A percentile compares a stretch with the other conserved stretches of the same genome.
Evolutionary conservation across 2,888 invertebrate species (phyloP).

Genomic region (Eurytoma californica): DNA sequence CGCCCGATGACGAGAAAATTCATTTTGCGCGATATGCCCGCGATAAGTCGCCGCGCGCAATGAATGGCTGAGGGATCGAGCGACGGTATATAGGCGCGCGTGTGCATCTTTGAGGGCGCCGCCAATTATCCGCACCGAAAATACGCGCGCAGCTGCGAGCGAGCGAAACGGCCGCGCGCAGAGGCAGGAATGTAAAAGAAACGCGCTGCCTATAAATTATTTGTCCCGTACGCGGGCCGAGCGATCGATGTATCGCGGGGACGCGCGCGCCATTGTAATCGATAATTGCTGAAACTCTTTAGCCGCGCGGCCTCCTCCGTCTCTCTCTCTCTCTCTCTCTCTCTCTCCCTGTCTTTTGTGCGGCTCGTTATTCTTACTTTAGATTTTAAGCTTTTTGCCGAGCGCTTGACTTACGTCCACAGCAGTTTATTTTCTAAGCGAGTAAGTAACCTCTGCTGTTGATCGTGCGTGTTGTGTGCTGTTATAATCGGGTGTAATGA

Average conservation of each 20-base stretch:
- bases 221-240: slow-evolving; percentile 10
- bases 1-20: slow-evolving; percentile 38
- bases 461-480: too few relatives aligned
- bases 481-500: too few relatives aligned
- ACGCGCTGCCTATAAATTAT: slow-evolving; percentile 31
- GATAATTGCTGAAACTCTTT: too few relatives aligned
- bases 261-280: neutral
- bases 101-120: slow-evolving; percentile 3
- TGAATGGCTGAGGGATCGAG: slow-evolving; percentile 18
- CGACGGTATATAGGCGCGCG: neutral
- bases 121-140: slow-evolving; percentile 29
- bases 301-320: too few relatives aligned
- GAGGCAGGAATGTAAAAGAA: slow-evolving; percentile 27
- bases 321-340: too few relatives aligned
- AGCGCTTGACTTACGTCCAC: too few relatives aligned
- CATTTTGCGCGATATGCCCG: slow-evolving; percentile 42
- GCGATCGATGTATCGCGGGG: slow-evolving; percentile 25
- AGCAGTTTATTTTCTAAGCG: too few relatives aligned
- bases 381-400: too few relatives aligned
- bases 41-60: slow-evolving; percentile 31
- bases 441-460: too few relatives aligned
- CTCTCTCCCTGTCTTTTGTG: too few relatives aligned
- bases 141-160: slow-evolving; percentile 21
- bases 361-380: too few relatives aligned
- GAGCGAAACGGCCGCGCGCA: slow-evolving; percentile 1